Conservation (phyloP, 2,113 vertebrate genomes). For the Hystrix brachyura region DNA sequence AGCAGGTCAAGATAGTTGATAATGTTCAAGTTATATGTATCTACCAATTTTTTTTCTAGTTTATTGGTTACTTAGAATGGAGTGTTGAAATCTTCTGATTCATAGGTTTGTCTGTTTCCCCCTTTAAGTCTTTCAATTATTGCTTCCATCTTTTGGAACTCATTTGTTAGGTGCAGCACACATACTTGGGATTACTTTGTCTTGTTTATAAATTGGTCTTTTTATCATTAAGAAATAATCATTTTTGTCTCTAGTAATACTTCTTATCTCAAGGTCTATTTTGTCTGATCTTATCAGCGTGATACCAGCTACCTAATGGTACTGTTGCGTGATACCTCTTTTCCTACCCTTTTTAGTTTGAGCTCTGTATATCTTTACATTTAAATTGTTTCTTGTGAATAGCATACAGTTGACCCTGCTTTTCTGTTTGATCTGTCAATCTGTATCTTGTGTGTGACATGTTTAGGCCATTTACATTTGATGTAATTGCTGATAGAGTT, state of each 20-base stretch:
- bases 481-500: background rate
- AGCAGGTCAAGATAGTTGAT: background rate
- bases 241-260: background rate
- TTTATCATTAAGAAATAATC: background rate
- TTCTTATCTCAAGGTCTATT: background rate
- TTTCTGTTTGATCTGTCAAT: background rate
- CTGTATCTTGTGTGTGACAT: background rate
- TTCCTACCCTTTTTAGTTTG: background rate
- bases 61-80: background rate
- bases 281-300: background rate
- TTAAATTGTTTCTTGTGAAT: slow-evolving; percentile 25
- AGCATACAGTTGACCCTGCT: background rate
- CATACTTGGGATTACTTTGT: background rate
- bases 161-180: background rate
- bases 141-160: background rate
- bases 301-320: background rate
- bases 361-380: background rate
- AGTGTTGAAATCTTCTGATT: background rate
- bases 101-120: background rate
- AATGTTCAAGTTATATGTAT: background rate
- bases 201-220: background rate
- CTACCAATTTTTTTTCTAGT: background rate
- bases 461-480: slow-evolving; percentile 50
- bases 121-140: background rate
- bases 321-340: background rate